A percentile compares a stretch with the other conserved stretches of the same genome.
These are phyloP conservation scores for Amorpha juglandis DNA, from an alignment of 2,888 invertebrate species.

Conservation along the genomic window DNA sequence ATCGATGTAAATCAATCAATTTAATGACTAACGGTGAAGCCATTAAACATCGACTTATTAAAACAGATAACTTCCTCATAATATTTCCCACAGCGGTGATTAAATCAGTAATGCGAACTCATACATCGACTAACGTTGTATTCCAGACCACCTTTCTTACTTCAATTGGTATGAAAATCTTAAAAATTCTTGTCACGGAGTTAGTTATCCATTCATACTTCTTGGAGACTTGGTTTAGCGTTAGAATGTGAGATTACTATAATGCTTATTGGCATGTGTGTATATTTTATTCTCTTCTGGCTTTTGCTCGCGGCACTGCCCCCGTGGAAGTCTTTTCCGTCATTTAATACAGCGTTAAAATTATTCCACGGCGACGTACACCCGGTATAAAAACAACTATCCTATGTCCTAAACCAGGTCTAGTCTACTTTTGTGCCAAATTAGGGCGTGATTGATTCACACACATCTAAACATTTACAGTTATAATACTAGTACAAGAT, in stretches of 20 bases:
- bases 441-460: no score
- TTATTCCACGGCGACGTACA: no score
- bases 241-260: conserved; percentile 9
- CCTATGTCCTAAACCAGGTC: no score
- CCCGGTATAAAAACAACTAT: no score
- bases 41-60: conserved; percentile 20
- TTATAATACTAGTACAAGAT: no score
- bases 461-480: no score
- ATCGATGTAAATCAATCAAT: conserved; percentile 20
- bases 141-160: conserved; percentile 12
- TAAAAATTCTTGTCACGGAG: conserved; percentile 6
- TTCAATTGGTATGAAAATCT: conserved; percentile 11
- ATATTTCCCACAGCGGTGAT: conserved; percentile 25
- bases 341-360: no score
- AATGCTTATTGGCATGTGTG: not conserved
- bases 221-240: not conserved
- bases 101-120: conserved; percentile 12
- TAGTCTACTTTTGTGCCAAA: no score
- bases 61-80: conserved; percentile 24
- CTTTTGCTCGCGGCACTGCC: no score
- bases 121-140: not conserved
- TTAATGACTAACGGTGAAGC: not conserved
- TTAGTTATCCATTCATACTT: not conserved
- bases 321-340: no score
- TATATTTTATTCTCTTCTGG: no score